Base-by-base conservation (phyloP, 2,888 invertebrate species). In the Malthinus seriepunctatus region DNA sequence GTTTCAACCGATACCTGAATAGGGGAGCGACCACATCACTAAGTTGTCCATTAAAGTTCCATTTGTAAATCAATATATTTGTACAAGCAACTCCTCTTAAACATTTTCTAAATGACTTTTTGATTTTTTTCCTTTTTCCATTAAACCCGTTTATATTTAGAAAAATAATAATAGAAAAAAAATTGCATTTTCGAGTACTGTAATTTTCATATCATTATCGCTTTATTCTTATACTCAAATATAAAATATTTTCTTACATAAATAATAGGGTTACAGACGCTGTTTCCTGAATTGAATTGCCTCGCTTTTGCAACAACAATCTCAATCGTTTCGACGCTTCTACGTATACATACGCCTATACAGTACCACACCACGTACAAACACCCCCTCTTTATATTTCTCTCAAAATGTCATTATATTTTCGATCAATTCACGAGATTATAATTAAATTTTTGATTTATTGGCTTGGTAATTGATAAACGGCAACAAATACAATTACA, bases 231-330 rank as follows among this genome's bases (percentile, higher is more conserved):
- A 51, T 33, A 32, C 61, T 23, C 48, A 59, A 23, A 23, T 23
- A 54, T 56, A 54, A 56, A 60, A 48, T 23, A 23, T 60, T 61
- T 54, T 37, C 62, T 58, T 63, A 63, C 65, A 65, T 65, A 65
- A 65, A 65, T 65, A 65, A 65, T 60, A 63, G 63, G 60, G 63
- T 60, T 51, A 60, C 62, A 57, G 62, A 63, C 65, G 58, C 63
- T 51, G 23, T 23, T 23, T 55, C 53, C 57, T 53, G 52, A 65
- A 65, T 65, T 58, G 65, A 65, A 65, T 65, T 62, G 65, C 60
- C 53, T 60, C 54, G 54, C 55, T 46, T 60, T 62, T 60, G 60
- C 57, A 53, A 46, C 56, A 58, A 58, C 33, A 59, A 51, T 62
- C 59, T 62, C 59, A 51, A 62, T 62, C 58, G 55, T 48, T 59